Conservation (phyloP, 1,140 invertebrate genomes). For the Sminthurinus signatus region DNA sequence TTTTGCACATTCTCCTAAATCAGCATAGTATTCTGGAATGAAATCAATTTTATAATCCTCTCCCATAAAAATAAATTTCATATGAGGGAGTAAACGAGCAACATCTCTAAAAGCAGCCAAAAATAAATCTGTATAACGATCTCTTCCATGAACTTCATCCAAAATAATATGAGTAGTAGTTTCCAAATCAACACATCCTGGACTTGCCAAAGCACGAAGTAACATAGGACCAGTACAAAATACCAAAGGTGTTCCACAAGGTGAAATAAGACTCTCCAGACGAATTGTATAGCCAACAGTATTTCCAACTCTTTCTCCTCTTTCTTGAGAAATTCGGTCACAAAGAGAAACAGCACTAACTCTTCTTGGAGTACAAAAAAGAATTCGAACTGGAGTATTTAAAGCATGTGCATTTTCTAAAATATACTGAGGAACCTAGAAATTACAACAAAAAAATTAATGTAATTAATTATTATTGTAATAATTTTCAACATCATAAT, state of each 20-base stretch:
- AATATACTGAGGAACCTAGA: constrained; percentile 75
- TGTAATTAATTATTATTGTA: too few species aligned
- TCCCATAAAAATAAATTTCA: constrained; percentile 90
- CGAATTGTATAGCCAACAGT: constrained; percentile 92
- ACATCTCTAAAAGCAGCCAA: constrained; percentile 75
- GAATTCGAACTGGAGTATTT: constrained; percentile 69
- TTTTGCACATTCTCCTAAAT: constrained; percentile 54
- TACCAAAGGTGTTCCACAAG: constrained; percentile 65
- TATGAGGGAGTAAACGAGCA: constrained; percentile 60
- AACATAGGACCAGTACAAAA: constrained; percentile 91
- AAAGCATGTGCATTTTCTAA: constrained; percentile 64
- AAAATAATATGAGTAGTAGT: constrained; percentile 72
- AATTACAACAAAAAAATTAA: constrained; percentile 12
- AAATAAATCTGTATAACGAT: constrained; percentile 86
- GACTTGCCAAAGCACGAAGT: constrained; percentile 73
- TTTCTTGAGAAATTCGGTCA: constrained; percentile 65
- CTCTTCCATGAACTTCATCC: constrained; percentile 92
- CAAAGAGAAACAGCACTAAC: constrained; percentile 82
- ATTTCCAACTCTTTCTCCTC: constrained; percentile 75
- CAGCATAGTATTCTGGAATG: constrained; percentile 76
- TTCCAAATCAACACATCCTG: constrained; percentile 52
- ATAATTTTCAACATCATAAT: background rate
- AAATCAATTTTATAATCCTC: constrained; percentile 76
- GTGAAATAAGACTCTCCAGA: constrained; percentile 57
- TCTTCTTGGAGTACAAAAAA: constrained; percentile 87